phyloP scores from a whole-genome alignment of 2,113 vertebrate species.

The Stigmatopora argus region DNA sequence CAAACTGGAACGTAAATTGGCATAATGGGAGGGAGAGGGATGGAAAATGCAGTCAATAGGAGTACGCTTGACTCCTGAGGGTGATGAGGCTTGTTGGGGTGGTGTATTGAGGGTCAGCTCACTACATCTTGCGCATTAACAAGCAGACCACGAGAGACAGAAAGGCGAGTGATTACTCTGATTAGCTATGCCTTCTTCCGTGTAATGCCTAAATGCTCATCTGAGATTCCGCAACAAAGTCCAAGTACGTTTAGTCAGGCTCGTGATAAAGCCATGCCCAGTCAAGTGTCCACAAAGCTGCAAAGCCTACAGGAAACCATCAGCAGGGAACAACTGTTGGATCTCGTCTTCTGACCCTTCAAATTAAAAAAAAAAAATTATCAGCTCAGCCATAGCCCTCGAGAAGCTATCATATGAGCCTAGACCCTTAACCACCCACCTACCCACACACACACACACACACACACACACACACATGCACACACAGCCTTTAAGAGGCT shows the following conservation, averaged over 20 bases:
- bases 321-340: conserved; percentile 28
- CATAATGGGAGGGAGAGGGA: conserved; percentile 5
- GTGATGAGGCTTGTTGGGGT: conserved; percentile 44
- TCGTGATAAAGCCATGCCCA: conserved; percentile 41
- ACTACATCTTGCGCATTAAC: conserved; percentile 44
- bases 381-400: conserved; percentile 26
- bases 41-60: conserved; percentile 43
- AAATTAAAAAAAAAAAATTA: conserved; percentile 42
- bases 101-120: conserved; percentile 46
- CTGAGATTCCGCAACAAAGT: conserved; percentile 13
- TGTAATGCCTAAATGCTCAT: conserved; percentile 16
- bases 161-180: conserved; percentile 42
- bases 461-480: not conserved
- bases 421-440: not conserved
- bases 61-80: conserved; percentile 32
- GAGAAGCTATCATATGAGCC: conserved; percentile 24
- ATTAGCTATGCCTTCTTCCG: conserved; percentile 43
- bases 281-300: conserved; percentile 40
- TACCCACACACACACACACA: not conserved
- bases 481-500: conserved; percentile 7
- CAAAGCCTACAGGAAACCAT: conserved; percentile 41
- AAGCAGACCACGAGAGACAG: conserved; percentile 32
- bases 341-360: conserved; percentile 43
- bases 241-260: conserved; percentile 9
- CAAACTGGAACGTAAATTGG: conserved; percentile 33